Percentiles rank a stretch among this genome's conserved stretches.
Conservation (phyloP, 1,140 invertebrate species). For the Metopolophium dirhodum region DNA sequence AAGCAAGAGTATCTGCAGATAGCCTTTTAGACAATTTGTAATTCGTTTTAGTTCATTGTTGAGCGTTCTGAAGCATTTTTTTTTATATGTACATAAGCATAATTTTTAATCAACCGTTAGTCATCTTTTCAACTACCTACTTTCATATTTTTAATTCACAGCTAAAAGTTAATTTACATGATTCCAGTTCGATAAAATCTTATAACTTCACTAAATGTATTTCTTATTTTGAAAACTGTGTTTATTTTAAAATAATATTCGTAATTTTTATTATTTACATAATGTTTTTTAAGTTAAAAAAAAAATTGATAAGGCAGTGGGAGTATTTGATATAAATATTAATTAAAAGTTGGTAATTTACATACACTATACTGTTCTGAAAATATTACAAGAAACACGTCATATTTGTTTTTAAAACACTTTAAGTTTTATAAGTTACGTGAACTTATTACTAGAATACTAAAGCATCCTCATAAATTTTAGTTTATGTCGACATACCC, state of each 20-base stretch:
- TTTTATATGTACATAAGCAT: not conserved
- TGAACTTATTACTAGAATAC: not conserved
- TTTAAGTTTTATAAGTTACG: not conserved
- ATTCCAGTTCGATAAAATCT: not conserved
- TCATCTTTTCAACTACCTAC: not conserved
- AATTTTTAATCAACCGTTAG: not conserved
- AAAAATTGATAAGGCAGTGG: not conserved
- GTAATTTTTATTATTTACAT: not conserved
- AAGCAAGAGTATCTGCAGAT: not conserved
- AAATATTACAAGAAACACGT: not conserved
- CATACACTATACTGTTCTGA: not conserved
- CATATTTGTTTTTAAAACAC: conserved; percentile 15
- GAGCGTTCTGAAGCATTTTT: not conserved
- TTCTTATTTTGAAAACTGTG: not conserved
- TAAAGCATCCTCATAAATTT: not conserved
- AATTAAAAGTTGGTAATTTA: not conserved
- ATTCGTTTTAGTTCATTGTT: conserved; percentile 11
- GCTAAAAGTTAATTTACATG: conserved; percentile 1
- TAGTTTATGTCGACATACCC: not conserved
- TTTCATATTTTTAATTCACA: not conserved
- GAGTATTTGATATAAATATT: not conserved
- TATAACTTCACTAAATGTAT: not conserved
- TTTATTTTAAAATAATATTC: not conserved
- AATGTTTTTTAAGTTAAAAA: not conserved
- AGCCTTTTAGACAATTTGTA: conserved; percentile 18